Evolutionary conservation across 2,113 vertebrate genomes (phyloP), one percentile per base, ranked within the genome.

Genomic region (Sphyrna mokarran): DNA sequence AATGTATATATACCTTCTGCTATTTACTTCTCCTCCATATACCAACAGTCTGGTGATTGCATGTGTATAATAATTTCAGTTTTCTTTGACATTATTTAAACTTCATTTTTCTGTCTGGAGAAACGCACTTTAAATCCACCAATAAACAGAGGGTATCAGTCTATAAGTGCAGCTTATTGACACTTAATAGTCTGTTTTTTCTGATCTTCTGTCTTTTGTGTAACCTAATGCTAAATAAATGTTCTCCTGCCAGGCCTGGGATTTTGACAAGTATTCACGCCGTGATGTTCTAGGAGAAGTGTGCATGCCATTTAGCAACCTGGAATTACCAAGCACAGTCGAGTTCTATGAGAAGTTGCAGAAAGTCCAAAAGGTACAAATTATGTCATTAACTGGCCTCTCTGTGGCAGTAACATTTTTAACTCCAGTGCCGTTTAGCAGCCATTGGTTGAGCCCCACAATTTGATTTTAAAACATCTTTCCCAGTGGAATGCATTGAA

Each of bases 251-350:
- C 96, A 98, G 98, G 97, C 98, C 68, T 97, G 97, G 95, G 95
- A 97, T 96, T 98, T 98, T 95, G 96, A 98, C 97, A 97, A 96
- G 96, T 98, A 97, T 96, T 98, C 98, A 96, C 97, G 98, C 96
- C 97, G 97, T 48, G 95, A 96, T 10, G 95, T 97, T 11, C 96
- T 98, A 29, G 98, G 98, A 95, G 97, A 98, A 96, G 97, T 97
- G 76, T 97, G 97, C 48, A 94, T 96, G 95, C 85, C 96, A 54
- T 96, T 98, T 8, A 96, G 95, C 0, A 83, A 96, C 58, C 96
- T 98, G 40, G 97, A 97, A 78, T 96, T 97, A n/a, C 97, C 96
- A 26, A 96, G 97, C 96, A 97, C 96, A 37, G 70, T 98, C 95
- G 97, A 97, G 96, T 97, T 98, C 13, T 96, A 96, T 43, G 96